Evolutionary conservation across 2,113 vertebrate genomes (phyloP).

Genomic region (Corapipo altera): DNA sequence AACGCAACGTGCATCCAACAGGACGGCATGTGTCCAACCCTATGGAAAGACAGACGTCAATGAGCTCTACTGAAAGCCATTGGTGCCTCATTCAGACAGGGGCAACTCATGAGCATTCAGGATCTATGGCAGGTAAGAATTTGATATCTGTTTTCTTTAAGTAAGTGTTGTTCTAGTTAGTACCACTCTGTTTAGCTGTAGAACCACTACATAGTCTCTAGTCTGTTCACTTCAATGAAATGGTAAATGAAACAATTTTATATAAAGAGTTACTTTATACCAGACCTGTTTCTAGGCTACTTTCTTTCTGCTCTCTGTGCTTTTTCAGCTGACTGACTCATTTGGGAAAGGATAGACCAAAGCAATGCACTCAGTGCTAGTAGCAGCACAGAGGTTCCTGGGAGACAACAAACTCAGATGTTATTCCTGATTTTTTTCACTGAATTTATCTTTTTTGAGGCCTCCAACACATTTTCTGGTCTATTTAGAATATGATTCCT

Average conservation of each 20-base stretch:
- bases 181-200: not conserved
- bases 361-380: not conserved
- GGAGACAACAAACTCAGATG: not conserved
- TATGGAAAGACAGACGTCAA: not conserved
- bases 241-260: not conserved
- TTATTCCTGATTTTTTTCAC: not conserved
- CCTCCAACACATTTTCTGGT: not conserved
- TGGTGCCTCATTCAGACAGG: not conserved
- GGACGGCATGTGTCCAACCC: not conserved
- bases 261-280: not conserved
- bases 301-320: not conserved
- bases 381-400: not conserved
- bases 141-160: not conserved
- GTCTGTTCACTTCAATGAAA: not conserved
- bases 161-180: not conserved
- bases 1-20: constrained; percentile 54
- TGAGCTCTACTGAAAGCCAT: not conserved
- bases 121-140: not conserved
- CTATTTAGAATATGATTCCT: not conserved
- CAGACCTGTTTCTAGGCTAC: not conserved
- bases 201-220: not conserved
- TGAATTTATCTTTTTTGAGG: not conserved
- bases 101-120: not conserved
- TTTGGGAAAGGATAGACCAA: not conserved
- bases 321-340: not conserved